Conservation (phyloP, 1,140 invertebrate species). For the Gerris buenoi region DNA sequence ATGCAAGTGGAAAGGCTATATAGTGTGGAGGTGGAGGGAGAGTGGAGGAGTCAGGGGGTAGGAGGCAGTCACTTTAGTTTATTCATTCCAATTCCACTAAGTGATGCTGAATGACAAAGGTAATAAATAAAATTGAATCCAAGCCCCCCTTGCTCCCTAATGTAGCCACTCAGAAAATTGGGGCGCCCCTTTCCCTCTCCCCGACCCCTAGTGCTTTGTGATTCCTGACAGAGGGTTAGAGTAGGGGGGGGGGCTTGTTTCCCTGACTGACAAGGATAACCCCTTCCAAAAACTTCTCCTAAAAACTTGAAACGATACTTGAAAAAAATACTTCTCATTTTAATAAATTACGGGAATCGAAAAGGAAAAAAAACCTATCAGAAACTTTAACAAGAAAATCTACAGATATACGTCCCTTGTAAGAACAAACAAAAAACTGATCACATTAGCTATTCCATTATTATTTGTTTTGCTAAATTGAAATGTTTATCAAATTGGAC, state of each 20-base stretch:
- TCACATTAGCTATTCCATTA: no score
- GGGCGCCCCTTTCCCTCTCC: no score
- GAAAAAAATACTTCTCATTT: no score
- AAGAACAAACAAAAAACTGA: no score
- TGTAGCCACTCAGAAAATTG: not conserved
- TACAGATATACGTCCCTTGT: no score
- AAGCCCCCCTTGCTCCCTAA: not conserved
- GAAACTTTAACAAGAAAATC: no score
- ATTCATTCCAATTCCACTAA: constrained; percentile 4
- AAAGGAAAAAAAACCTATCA: no score
- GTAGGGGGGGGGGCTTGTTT: no score
- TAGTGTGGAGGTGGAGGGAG: not conserved
- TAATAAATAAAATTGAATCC: constrained; percentile 5
- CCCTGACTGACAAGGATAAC: not conserved
- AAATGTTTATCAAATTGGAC: no score
- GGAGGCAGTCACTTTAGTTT: not conserved
- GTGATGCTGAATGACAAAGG: constrained; percentile 4
- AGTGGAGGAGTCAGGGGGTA: not conserved
- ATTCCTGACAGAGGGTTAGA: not conserved
- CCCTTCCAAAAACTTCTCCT: not conserved
- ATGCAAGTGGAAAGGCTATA: not conserved
- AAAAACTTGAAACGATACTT: no score
- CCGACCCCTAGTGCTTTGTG: not conserved
- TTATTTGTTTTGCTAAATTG: no score
- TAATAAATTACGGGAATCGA: no score